Base-by-base conservation (phyloP, 2,113 vertebrate species). In the Conger conger region DNA sequence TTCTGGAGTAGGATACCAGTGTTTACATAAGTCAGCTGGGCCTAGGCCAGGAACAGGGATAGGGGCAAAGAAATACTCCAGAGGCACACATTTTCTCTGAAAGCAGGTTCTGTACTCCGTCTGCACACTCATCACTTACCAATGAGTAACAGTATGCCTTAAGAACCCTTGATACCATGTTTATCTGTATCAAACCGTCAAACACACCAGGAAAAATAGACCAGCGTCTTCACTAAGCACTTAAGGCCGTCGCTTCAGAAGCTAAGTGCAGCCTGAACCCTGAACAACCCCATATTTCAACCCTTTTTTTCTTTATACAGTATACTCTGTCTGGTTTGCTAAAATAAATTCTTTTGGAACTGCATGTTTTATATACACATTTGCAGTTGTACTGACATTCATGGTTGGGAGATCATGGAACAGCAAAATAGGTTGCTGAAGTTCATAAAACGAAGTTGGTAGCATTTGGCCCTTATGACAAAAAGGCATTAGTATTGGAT, bases 11-110 rank as follows among this genome's bases (percentile, higher is more conserved):
- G 33, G 36, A 80, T 80, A 38, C 42, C 40, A 17, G 7, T 37
- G 40, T 63, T 77, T 82, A 53, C 57, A 68, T 76, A 86, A 82
- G 18, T n/a, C 79, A 50, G 79, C 79, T 42, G 79, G 37, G 23
- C 8, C 23, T 1, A 23, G 79, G 79, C 37, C 38, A 73, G 68
- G n/a, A 33, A 73, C 68, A 73, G 27, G 68, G 68, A 4, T 33
- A 73, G 68, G 68, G 68, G 68, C n/a, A 68, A 68, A 73, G 68
- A 73, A 33, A 73, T 4, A 73, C 68, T 73, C n/a, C 68, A 73
- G 68, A 73, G n/a, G n/a, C 9, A 11, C 27, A 33, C 68, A 33
- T 73, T 73, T 33, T 73, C 68, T n/a, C 54, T n/a, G 27, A 7
- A 18, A 68, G 60, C 27, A 68, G 68, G 68, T 73, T 73, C 68